Percentiles rank a stretch among this genome's conserved stretches.
Evolutionary conservation across 2,797 vertebrate genomes (phyloP).

Genomic region (Furcifer pardalis): DNA sequence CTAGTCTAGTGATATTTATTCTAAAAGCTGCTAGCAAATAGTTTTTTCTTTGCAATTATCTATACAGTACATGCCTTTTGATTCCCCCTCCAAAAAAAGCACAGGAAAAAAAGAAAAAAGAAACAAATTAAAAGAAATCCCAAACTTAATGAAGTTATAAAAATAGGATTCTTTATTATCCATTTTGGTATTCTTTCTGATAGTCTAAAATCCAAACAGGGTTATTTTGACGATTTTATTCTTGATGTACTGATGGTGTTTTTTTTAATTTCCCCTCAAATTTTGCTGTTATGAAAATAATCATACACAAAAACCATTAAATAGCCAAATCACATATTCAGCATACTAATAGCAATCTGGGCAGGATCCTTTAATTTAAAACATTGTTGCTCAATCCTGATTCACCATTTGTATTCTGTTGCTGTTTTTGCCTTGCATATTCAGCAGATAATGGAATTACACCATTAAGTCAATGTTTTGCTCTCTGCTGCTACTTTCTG

Average conservation of each 20-base stretch:
- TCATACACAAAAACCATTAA: not conserved
- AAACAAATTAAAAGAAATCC: slow-evolving; percentile 63
- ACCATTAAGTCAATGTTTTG: not conserved
- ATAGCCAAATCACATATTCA: not conserved
- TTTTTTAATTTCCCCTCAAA: slow-evolving; percentile 9
- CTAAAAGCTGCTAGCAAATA: slow-evolving; percentile 42
- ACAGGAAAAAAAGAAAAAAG: slow-evolving; percentile 34
- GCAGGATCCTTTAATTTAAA: slow-evolving; percentile 1
- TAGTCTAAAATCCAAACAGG: slow-evolving; percentile 53
- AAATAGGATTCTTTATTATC: slow-evolving; percentile 51
- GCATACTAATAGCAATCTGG: not conserved
- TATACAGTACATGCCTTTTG: slow-evolving; percentile 54
- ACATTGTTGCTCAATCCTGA: not conserved
- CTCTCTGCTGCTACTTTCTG: too few relatives aligned
- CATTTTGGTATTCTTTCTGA: slow-evolving; percentile 58
- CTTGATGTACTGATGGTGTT: slow-evolving; percentile 29
- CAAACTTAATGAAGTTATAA: slow-evolving; percentile 45
- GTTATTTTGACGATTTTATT: slow-evolving; percentile 52
- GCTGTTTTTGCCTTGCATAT: not conserved
- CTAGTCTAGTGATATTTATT: slow-evolving; percentile 28
- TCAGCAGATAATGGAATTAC: slow-evolving; percentile 5
- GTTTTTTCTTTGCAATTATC: slow-evolving; percentile 46
- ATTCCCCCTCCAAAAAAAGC: too few relatives aligned
- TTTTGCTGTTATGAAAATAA: slow-evolving; percentile 22
- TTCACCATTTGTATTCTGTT: slow-evolving; percentile 9